Base-by-base conservation (phyloP, 2,797 vertebrate genomes). In the Eutrigla gurnardus region DNA sequence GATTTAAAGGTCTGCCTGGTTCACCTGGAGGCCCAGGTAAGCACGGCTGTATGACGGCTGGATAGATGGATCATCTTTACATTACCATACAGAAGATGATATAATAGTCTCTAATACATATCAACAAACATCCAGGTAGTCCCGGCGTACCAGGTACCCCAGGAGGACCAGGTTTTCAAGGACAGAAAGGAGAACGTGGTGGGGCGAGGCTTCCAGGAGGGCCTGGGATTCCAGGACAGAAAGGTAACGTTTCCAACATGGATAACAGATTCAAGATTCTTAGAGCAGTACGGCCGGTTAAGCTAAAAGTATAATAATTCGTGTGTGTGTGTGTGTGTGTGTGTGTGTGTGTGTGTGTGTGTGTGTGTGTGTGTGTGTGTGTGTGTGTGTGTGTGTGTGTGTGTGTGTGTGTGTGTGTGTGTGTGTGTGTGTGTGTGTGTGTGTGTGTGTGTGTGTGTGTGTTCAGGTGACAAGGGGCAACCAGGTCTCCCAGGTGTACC, bases 391-490 rank as follows among this genome's bases (percentile, higher is more conserved):
- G 47, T 33, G 55, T 58, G 55, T 39, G 35, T 65, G 53, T 39
- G 49, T 70, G 54, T 50, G 47, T 52, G 33, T 68, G 43, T 33
- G 32, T 55, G n/a, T 32, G 18, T 43, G 11, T 61, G 33, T 63
- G 7, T 73, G 46, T 72, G 15, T 75, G 6, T 57, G 18, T 81
- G 49, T 87, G 47, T 52, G 33, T 68, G 43, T 33, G 32, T 55
- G n/a, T 32, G 18, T 43, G 11, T 61, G 33, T 63, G 7, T 73
- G 46, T 72, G 15, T 75, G 6, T 57, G 18, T 81, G 49, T 53
- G 3, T 62, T 46, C 18, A 94, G 93, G 93, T 64, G 77, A 92
- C 32, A 93, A 90, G 59, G 93, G 91, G 2, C 73, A 62, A 5
- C 58, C 79, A 66, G 93, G 93, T 50, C 4, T 5, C 5, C 62